These are phyloP conservation scores for Lagocephalus sceleratus DNA, from an alignment of 2,797 vertebrate species.

Conservation along the genomic window DNA sequence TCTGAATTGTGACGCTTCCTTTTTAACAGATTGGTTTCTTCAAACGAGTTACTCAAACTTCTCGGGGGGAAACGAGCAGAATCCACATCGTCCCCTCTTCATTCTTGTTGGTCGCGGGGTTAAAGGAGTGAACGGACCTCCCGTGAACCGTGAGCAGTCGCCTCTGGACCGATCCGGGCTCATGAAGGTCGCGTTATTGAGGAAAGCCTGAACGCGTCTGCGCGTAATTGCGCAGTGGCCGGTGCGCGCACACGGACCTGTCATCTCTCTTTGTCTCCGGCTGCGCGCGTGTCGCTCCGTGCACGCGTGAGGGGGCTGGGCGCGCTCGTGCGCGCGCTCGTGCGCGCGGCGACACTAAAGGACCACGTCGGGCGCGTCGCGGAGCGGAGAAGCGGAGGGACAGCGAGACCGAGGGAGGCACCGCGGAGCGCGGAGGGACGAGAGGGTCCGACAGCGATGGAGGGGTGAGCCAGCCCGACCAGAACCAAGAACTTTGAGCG, in stretches of 20 bases:
- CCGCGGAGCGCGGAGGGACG: not conserved
- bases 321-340: conserved; percentile 10
- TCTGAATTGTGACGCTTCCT: not conserved
- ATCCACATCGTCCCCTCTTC: too few species aligned
- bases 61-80: too few species aligned
- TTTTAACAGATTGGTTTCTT: too few species aligned
- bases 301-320: conserved; percentile 6
- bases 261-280: conserved; percentile 23
- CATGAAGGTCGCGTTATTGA: too few species aligned
- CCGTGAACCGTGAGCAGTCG: too few species aligned
- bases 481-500: conserved; percentile 57
- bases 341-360: conserved; percentile 7
- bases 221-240: not conserved
- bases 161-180: too few species aligned
- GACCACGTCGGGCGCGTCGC: not conserved
- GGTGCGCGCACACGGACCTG: not conserved
- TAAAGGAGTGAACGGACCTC: too few species aligned
- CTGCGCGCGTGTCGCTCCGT: conserved; percentile 13
- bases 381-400: not conserved
- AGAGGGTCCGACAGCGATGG: not conserved
- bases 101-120: too few species aligned
- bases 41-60: too few species aligned
- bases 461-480: conserved; percentile 4
- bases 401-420: not conserved
- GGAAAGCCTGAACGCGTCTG: too few species aligned